These are phyloP conservation scores for Myathropa florea DNA, from an alignment of 2,888 invertebrate genomes.

Conservation along the genomic window DNA sequence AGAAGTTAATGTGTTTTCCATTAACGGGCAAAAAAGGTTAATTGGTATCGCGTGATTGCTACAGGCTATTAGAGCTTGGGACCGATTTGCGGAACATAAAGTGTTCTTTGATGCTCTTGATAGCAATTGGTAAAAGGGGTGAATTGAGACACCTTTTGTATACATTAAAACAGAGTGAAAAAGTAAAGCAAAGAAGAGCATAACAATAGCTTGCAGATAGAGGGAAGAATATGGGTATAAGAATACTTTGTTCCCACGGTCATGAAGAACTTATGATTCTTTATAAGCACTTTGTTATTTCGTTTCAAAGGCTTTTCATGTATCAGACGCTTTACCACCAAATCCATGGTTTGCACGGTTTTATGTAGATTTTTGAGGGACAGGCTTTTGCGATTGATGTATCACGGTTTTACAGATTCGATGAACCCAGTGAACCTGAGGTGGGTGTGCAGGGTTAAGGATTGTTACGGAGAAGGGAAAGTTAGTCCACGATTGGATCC, in stretches of 20 bases:
- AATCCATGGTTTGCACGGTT: too few relatives aligned
- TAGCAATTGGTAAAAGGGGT: neutral
- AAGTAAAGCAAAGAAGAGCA: neutral
- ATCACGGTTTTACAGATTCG: too few relatives aligned
- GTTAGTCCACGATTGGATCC: too few relatives aligned
- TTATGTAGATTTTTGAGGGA: too few relatives aligned
- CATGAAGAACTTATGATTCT: neutral
- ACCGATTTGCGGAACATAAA: neutral
- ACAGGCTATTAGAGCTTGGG: neutral
- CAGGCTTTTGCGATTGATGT: too few relatives aligned
- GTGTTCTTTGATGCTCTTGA: neutral
- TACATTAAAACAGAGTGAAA: neutral
- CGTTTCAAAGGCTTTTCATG: too few relatives aligned
- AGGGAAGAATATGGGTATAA: neutral
- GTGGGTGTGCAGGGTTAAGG: too few relatives aligned
- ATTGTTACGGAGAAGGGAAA: too few relatives aligned
- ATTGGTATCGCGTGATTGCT: slow-evolving; percentile 5
- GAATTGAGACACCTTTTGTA: neutral
- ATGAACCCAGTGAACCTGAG: too few relatives aligned
- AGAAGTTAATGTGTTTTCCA: neutral
- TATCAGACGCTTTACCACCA: too few relatives aligned
- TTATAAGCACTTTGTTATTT: neutral
- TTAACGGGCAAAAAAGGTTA: neutral
- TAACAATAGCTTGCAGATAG: neutral
- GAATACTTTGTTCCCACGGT: neutral